phyloP scores from a whole-genome alignment of 2,113 vertebrate genomes.

The Pandion haliaetus region DNA sequence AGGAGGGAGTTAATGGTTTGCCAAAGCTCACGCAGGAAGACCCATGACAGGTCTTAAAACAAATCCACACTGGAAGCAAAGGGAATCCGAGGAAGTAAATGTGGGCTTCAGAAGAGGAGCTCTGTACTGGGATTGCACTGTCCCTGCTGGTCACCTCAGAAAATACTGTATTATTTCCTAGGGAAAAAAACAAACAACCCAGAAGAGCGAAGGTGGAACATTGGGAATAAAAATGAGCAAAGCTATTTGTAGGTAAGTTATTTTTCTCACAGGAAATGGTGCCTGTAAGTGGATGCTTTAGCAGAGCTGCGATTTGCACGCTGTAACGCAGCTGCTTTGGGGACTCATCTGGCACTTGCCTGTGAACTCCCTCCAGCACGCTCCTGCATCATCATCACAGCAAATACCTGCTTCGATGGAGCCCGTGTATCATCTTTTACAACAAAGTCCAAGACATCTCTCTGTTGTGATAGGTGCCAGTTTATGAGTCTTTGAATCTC shows the following conservation, averaged over 20 bases:
- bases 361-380: not conserved
- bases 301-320: not conserved
- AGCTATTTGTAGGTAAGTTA: not conserved
- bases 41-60: not conserved
- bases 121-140: not conserved
- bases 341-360: not conserved
- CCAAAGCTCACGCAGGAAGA: not conserved
- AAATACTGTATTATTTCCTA: not conserved
- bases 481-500: not conserved
- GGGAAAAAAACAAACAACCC: not conserved
- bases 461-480: not conserved
- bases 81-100: not conserved
- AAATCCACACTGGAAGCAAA: not conserved
- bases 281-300: not conserved
- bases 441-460: not conserved
- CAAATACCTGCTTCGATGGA: not conserved
- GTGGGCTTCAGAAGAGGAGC: fast-evolving
- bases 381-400: not conserved
- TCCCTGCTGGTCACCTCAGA: not conserved
- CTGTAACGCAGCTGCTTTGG: not conserved
- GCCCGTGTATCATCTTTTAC: not conserved
- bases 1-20: not conserved
- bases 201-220: not conserved
- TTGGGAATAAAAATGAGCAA: not conserved
- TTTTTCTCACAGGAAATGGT: not conserved